These are phyloP conservation scores for Andrena hattorfiana DNA, from an alignment of 2,888 invertebrate genomes.

Conservation along the genomic window DNA sequence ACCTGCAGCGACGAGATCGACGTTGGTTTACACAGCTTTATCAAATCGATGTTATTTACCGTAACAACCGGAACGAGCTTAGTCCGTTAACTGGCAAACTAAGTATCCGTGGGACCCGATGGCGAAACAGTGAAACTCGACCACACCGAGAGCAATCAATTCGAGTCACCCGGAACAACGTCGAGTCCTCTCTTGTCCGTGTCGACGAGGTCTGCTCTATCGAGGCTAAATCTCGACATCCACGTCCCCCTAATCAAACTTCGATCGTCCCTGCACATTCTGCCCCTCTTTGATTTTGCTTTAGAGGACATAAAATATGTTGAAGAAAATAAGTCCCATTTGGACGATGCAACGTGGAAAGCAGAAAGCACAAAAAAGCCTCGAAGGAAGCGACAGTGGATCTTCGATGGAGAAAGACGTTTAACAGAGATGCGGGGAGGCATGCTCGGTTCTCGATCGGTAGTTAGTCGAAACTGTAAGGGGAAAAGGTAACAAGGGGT, in stretches of 20 bases:
- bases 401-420: not conserved
- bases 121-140: conserved; percentile 49
- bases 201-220: conserved; percentile 20
- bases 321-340: too few species aligned
- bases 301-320: too few species aligned
- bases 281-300: too few species aligned
- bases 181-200: conserved; percentile 37
- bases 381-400: not conserved
- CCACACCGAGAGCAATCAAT: conserved; percentile 66
- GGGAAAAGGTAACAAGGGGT: conserved; percentile 14
- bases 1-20: conserved; percentile 11
- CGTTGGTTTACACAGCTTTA: conserved; percentile 38
- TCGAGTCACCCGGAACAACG: conserved; percentile 65
- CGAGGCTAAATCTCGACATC: conserved; percentile 38
- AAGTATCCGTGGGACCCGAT: not conserved
- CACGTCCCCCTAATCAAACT: conserved; percentile 1
- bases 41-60: conserved; percentile 47
- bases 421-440: not conserved
- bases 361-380: not conserved
- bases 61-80: conserved; percentile 21
- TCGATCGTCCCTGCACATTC: not conserved
- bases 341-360: not conserved
- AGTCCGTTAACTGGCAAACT: conserved; percentile 23
- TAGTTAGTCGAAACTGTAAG: conserved; percentile 12
- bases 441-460: conserved; percentile 53